phyloP scores from a whole-genome alignment of 2,888 invertebrate species.

The Endomychus coccineus region DNA sequence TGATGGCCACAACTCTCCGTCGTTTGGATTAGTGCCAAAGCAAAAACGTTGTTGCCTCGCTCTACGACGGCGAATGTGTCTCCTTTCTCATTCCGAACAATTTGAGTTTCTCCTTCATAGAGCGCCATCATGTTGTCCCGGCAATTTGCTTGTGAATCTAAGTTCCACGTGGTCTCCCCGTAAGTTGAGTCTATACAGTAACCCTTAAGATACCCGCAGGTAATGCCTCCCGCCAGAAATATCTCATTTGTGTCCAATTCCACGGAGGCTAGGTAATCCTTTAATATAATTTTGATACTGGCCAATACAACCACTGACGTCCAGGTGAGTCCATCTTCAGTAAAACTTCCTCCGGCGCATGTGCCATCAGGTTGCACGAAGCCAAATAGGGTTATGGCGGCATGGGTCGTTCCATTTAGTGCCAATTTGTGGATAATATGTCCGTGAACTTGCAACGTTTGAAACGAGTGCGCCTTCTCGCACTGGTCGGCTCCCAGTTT shows the following conservation, averaged over 20 bases:
- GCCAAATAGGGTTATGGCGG: too few relatives aligned
- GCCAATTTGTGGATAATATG: too few relatives aligned
- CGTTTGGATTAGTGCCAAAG: conserved; percentile 9
- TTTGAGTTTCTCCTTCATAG: conserved; percentile 12
- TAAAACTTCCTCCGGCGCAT: too few relatives aligned
- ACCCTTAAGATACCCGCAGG: conserved; percentile 14
- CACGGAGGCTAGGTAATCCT: conserved; percentile 15
- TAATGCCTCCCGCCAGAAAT: conserved; percentile 12
- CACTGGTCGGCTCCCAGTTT: too few relatives aligned
- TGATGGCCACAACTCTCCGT: background rate
- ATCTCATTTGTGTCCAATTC: conserved; percentile 16
- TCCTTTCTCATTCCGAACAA: conserved; percentile 1
- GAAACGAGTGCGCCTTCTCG: too few relatives aligned
- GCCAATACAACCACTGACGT: conserved; percentile 15
- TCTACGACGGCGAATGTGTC: conserved; percentile 14
- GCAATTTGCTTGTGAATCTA: background rate
- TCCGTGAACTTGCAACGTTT: too few relatives aligned
- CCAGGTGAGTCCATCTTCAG: conserved; percentile 14
- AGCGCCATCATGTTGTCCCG: conserved; percentile 5
- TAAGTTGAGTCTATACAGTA: conserved; percentile 17
- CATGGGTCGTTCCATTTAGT: too few relatives aligned
- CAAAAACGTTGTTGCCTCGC: conserved; percentile 12
- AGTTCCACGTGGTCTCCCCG: conserved; percentile 15
- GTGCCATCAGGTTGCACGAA: too few relatives aligned
- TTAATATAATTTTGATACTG: conserved; percentile 12